Evolutionary conservation across 1,140 invertebrate species (phyloP).

Genomic region (Zeugodacus cucurbitae): DNA sequence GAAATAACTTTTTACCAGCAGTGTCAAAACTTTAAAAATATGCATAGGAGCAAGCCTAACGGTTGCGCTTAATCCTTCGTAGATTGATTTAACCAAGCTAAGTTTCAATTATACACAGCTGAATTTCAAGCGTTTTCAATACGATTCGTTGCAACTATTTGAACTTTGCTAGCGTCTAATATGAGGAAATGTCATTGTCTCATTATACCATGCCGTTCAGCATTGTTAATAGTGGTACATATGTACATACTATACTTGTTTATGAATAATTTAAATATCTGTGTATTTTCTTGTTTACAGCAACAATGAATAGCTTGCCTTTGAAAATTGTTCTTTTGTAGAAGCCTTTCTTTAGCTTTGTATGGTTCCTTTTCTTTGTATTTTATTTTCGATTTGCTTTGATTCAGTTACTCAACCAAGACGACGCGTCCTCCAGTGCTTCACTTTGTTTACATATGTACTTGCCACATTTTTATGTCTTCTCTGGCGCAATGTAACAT

Average conservation of each 20-base stretch:
- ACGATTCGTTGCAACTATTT: slow-evolving; percentile 4
- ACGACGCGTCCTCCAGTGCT: neutral
- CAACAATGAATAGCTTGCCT: neutral
- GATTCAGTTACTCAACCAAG: neutral
- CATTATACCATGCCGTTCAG: neutral
- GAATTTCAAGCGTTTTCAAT: neutral
- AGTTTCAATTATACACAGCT: neutral
- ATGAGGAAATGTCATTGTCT: neutral
- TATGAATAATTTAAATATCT: neutral
- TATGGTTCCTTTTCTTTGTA: neutral
- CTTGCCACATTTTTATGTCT: neutral
- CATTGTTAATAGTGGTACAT: neutral
- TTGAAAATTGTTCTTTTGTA: neutral
- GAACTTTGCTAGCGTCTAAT: slow-evolving; percentile 4
- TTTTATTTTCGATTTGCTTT: slow-evolving; percentile 2
- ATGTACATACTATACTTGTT: neutral
- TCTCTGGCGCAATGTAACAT: neutral
- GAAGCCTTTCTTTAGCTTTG: neutral
- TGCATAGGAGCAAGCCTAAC: neutral
- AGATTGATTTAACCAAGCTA: neutral
- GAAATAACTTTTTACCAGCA: neutral
- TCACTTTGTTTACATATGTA: neutral
- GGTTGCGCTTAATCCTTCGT: neutral
- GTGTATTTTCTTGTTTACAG: too few relatives aligned
- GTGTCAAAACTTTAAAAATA: too few relatives aligned